Conservation (phyloP, 2,113 vertebrate genomes). For the Lepidothrix coronata region DNA sequence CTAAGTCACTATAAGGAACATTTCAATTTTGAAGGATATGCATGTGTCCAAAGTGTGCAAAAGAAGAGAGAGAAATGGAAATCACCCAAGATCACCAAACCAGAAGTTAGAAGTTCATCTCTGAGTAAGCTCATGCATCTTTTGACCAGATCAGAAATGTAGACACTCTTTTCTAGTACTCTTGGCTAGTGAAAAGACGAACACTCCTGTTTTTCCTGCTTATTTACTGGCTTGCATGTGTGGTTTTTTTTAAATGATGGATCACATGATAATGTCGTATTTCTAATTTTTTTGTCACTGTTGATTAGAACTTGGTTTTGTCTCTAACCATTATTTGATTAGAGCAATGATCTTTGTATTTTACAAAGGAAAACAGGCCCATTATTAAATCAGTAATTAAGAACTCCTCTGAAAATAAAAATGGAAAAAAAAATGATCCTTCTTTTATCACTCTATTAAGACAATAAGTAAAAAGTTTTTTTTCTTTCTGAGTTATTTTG, state of each 20-base stretch:
- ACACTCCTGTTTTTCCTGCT: background rate
- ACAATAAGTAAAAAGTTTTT: background rate
- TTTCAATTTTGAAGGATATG: background rate
- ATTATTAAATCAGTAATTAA: background rate
- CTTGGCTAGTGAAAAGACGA: background rate
- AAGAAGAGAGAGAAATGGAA: background rate
- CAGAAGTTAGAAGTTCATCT: background rate
- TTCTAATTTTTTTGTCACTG: background rate
- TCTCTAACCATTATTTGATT: background rate
- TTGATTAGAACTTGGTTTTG: background rate
- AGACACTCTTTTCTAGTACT: background rate
- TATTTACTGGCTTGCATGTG: background rate
- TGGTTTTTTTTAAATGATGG: fast-evolving
- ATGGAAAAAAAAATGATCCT: background rate
- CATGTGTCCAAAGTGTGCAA: background rate
- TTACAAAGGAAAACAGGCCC: background rate
- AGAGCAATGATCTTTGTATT: background rate
- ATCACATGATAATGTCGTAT: background rate
- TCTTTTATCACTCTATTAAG: background rate
- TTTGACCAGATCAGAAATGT: background rate
- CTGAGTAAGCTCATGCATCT: background rate
- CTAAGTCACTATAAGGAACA: background rate
- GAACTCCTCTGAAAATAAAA: background rate
- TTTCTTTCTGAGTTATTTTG: background rate
- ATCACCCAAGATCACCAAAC: background rate